Evolutionary conservation across 2,797 vertebrate genomes (phyloP).

Genomic region (Malurus splendens): DNA sequence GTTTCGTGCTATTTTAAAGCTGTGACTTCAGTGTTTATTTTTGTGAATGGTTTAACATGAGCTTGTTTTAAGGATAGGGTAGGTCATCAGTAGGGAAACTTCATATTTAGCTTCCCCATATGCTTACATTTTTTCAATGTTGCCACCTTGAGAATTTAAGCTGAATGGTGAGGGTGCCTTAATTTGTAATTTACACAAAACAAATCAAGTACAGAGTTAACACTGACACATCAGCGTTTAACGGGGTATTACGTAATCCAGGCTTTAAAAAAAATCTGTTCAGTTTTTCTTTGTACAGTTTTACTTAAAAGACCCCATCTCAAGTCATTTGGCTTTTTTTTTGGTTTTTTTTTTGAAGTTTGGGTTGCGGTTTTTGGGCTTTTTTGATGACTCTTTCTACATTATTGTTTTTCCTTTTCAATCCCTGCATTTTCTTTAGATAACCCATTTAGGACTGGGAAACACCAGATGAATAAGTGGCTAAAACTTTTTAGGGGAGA

Average conservation of each 20-base stretch:
- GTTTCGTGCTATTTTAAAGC: conserved; percentile 29
- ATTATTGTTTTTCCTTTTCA: neutral
- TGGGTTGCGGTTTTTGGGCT: rapidly evolving
- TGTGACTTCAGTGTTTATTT: conserved; percentile 49
- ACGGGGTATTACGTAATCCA: neutral
- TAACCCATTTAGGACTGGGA: neutral
- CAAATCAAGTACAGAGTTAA: neutral
- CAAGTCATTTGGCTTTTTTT: too few relatives aligned
- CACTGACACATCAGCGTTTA: neutral
- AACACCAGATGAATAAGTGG: neutral
- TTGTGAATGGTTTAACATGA: conserved; percentile 10
- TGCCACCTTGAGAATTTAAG: neutral
- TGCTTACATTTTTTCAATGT: neutral
- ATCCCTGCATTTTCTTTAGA: neutral
- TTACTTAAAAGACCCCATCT: neutral
- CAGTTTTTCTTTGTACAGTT: neutral
- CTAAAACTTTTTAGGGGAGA: neutral
- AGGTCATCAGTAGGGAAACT: neutral
- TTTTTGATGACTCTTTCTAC: neutral
- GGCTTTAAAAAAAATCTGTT: neutral
- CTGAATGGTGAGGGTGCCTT: neutral
- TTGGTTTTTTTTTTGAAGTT: neutral
- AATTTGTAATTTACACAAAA: neutral
- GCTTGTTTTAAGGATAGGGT: conserved; percentile 9
- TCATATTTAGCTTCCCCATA: conserved; percentile 30